Evolutionary conservation across 2,797 vertebrate genomes (phyloP), one percentile per base, ranked within the genome.

Genomic region (Sebastes iracundus): DNA sequence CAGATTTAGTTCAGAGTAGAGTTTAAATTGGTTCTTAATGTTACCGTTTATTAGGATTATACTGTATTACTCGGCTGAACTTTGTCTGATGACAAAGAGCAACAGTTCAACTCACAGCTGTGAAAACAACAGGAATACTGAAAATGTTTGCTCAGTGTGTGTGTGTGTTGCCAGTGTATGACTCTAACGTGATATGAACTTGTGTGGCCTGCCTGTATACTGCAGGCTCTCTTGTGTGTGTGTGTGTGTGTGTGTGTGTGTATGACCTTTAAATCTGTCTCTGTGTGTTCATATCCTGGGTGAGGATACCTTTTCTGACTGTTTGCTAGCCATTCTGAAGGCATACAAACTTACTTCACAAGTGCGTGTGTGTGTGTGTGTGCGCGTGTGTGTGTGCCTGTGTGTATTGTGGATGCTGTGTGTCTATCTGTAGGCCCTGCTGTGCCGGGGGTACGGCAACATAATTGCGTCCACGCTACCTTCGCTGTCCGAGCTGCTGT

Each of bases 401-500:
- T 71, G 65, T 74, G 60, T 64, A 42, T 42, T 42, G 67, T 61
- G 66, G 30, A 32, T 72, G 72, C 69, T 69, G 77, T 90, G 67
- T 91, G 83, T 92, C 72, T 96, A 95, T 95, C 94, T 95, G 93
- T 94, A 94, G 79, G 94, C 93, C 86, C 93, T 94, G 92, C 83
- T 88, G 80, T 90, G 94, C 91, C 93, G 93, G 59, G 92, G 96
- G 95, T 94, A 93, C 65, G 80, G 97, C 96, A 87, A 97, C 96
- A 97, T 96, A 93, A 97, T 97, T 82, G 97, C 96, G 12, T 96
- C 97, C 91, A 97, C 97, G 35, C 97, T 99, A 96, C 97, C 97
- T 94, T 99, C 98, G 1, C 98, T 98, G 93, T 99, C 98, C 0
- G 97, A 98, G 96, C 99, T 99, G 93, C 98, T 99, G 91, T 99